These are phyloP conservation scores for Barypeithes pellucidus DNA, from an alignment of 2,888 invertebrate species.

Conservation along the genomic window DNA sequence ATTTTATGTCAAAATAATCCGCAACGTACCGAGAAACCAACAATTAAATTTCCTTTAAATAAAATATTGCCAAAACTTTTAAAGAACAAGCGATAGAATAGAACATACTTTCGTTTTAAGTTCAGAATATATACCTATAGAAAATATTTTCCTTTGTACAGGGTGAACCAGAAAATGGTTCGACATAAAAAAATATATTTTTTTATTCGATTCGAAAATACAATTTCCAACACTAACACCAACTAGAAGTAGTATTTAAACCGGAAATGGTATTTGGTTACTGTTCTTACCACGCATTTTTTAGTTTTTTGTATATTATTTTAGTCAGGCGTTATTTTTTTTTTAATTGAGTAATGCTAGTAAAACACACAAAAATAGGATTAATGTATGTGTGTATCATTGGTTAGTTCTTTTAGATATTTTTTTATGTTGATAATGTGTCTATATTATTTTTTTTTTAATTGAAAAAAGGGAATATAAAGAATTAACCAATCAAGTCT, in stretches of 20 bases:
- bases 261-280: constrained; percentile 33
- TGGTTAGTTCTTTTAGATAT: constrained; percentile 19
- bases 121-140: no score
- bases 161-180: no score
- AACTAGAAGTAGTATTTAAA: constrained; percentile 12
- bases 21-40: no score
- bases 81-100: no score
- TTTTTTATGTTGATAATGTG: neutral
- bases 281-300: constrained; percentile 25
- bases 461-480: no score
- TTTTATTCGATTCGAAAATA: neutral
- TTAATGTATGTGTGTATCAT: constrained; percentile 13
- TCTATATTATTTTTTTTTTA: no score
- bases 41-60: no score
- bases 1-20: no score
- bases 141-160: no score
- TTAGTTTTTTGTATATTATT: constrained; percentile 33
- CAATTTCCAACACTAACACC: constrained; percentile 17
- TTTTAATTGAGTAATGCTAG: constrained; percentile 5
- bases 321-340: constrained; percentile 13
- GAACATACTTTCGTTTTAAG: no score
- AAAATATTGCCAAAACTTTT: no score
- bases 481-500: neutral
- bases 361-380: neutral
- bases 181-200: neutral